Conservation (phyloP, 2,113 vertebrate species). For the Brachirus orientalis region DNA sequence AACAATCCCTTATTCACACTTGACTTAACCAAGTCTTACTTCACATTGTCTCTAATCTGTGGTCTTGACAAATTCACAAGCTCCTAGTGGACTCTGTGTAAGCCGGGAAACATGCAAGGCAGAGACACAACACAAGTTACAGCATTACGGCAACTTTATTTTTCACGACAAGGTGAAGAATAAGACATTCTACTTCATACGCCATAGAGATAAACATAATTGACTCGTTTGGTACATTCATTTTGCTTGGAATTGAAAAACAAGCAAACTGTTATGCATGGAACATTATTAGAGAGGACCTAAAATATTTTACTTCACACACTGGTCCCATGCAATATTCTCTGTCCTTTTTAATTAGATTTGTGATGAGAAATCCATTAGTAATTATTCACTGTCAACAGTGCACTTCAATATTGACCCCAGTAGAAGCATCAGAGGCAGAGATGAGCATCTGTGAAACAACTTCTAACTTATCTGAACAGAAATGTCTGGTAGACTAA, state of each 20-base stretch:
- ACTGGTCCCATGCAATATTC: slow-evolving; percentile 3
- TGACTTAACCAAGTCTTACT: slow-evolving; percentile 53
- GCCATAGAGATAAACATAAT: not conserved
- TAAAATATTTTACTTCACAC: not conserved
- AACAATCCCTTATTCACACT: slow-evolving; percentile 66
- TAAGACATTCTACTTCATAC: not conserved
- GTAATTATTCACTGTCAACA: slow-evolving; percentile 40
- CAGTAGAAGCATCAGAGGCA: slow-evolving; percentile 36
- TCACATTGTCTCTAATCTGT: slow-evolving; percentile 58
- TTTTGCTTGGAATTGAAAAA: not conserved
- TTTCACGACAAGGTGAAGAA: slow-evolving; percentile 5
- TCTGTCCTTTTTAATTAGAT: slow-evolving; percentile 25
- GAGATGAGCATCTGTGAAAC: slow-evolving; percentile 4
- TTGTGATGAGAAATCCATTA: slow-evolving; percentile 20
- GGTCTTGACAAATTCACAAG: slow-evolving; percentile 38
- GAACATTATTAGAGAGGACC: too few species aligned
- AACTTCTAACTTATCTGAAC: not conserved
- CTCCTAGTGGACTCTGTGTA: slow-evolving; percentile 25
- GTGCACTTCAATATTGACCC: slow-evolving; percentile 27
- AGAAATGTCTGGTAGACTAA: slow-evolving; percentile 5
- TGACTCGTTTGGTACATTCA: too few species aligned
- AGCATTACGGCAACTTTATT: slow-evolving; percentile 18
- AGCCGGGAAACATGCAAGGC: slow-evolving; percentile 8
- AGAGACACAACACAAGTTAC: slow-evolving; percentile 9
- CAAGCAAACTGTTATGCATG: slow-evolving; percentile 4